Conservation (phyloP, 1,140 invertebrate species). For the Hyphantria cunea region DNA sequence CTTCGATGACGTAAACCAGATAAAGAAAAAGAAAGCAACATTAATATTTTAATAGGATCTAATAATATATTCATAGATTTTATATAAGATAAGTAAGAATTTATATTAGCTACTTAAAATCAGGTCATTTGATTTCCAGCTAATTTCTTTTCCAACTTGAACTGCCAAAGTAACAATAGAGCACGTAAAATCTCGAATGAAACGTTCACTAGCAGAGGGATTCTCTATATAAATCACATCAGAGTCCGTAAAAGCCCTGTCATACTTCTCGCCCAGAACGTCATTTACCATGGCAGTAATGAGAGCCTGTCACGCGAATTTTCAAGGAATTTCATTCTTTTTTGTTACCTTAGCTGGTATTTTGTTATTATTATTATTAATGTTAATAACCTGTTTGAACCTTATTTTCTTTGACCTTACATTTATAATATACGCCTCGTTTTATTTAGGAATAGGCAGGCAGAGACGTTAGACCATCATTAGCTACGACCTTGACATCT, state of each 20-base stretch:
- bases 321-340: constrained; percentile 9
- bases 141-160: not conserved
- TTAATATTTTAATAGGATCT: no score
- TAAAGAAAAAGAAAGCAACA: no score
- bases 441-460: no score
- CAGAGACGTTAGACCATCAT: no score
- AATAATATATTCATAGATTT: no score
- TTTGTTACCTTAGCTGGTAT: not conserved
- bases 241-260: constrained; percentile 10
- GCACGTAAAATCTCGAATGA: not conserved
- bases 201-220: constrained; percentile 6
- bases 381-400: not conserved
- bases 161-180: constrained; percentile 6
- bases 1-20: no score
- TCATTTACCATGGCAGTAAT: constrained; percentile 20
- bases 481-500: no score
- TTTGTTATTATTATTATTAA: constrained; percentile 2
- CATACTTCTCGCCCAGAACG: constrained; percentile 7
- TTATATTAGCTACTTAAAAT: not conserved
- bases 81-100: no score
- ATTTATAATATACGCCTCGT: no score
- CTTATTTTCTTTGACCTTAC: not conserved
- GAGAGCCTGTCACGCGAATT: constrained; percentile 18
- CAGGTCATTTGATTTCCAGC: not conserved
- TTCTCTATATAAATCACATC: constrained; percentile 20